Evolutionary conservation across 2,113 vertebrate genomes (phyloP).

Genomic region (Elaphurus davidianus): DNA sequence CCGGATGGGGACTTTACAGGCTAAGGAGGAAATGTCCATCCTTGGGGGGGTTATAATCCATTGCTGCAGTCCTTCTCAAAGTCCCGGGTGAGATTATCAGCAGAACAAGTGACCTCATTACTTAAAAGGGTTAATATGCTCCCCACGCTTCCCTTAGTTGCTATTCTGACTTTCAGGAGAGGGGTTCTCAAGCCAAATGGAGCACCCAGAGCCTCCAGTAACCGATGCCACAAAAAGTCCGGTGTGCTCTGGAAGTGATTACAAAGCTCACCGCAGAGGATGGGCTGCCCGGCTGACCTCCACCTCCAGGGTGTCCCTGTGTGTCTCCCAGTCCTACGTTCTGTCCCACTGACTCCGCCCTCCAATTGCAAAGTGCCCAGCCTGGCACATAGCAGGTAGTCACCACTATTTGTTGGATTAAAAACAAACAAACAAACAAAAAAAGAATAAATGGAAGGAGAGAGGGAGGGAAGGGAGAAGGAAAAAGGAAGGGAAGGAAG

Average conservation of each 20-base stretch:
- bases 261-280: background rate
- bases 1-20: background rate
- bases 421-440: background rate
- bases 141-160: background rate
- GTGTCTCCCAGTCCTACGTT: background rate
- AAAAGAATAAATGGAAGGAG: background rate
- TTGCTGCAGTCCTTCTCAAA: background rate
- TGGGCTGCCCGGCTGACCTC: too few species aligned
- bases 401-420: background rate
- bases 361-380: background rate
- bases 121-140: conserved; percentile 23
- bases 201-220: background rate
- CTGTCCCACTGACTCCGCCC: rapidly evolving
- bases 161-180: conserved; percentile 20
- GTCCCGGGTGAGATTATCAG: background rate
- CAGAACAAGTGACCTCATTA: conserved; percentile 46
- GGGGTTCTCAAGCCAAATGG: conserved; percentile 7
- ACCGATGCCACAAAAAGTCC: background rate
- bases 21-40: background rate
- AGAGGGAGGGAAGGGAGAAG: background rate
- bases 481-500: background rate
- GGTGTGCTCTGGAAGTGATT: background rate
- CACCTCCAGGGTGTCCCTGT: rapidly evolving
- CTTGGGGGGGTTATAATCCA: background rate
- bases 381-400: background rate